phyloP scores from a whole-genome alignment of 2,113 vertebrate species.

The Actinemys pallida region DNA sequence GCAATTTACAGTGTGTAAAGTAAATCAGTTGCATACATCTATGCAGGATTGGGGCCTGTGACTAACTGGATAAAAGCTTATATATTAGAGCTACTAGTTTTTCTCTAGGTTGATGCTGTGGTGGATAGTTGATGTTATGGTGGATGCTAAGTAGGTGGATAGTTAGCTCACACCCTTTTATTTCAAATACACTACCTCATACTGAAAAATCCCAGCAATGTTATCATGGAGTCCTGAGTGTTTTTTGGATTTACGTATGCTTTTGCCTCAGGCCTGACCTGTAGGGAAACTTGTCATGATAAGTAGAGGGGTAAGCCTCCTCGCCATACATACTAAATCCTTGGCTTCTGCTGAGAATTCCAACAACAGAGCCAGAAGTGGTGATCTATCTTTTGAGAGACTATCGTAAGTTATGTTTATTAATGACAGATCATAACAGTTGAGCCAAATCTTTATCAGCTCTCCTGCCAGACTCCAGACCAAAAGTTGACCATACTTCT shows the following conservation, averaged over 20 bases:
- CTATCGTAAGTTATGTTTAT: conserved; percentile 45
- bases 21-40: neutral
- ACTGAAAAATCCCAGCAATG: neutral
- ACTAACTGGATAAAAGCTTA: neutral
- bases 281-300: conserved; percentile 17
- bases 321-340: neutral
- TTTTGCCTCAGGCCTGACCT: conserved; percentile 22
- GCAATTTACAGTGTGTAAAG: neutral
- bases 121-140: fast-evolving
- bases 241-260: neutral
- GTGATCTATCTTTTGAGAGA: conserved; percentile 25
- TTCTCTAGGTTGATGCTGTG: neutral
- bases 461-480: conserved; percentile 59
- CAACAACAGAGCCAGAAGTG: neutral
- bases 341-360: neutral
- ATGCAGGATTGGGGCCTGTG: neutral
- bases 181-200: neutral
- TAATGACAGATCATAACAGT: conserved; percentile 48
- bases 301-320: conserved; percentile 5
- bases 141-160: neutral
- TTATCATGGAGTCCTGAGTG: neutral
- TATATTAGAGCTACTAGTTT: neutral
- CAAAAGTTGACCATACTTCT: conserved; percentile 39
- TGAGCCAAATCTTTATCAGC: conserved; percentile 66
- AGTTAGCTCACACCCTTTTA: neutral